Evolutionary conservation across 2,797 vertebrate genomes (phyloP), one percentile per base, ranked within the genome.

Genomic region (Sphenopsis melanotis): DNA sequence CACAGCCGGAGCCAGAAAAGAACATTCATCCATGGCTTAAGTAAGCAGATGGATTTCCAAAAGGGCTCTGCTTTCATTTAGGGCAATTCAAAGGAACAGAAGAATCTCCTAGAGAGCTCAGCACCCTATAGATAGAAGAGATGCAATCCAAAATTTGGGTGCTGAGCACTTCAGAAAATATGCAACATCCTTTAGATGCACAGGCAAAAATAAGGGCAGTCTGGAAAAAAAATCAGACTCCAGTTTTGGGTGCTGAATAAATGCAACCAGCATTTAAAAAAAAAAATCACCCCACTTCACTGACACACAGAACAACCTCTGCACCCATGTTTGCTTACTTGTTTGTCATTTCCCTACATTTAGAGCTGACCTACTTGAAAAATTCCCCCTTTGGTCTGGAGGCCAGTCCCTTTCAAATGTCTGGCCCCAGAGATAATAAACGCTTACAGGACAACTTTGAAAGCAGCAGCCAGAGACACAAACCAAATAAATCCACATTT

Each of bases 401-500:
- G 30, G 47, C 10, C 34, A 32, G 34, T 34, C 22, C 87, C 20
- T 68, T 88, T 75, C 52, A 83, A 78, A 76, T 8, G 42, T 4
- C 53, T 22, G 5, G 39, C 42, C 59, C 49, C 60, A 56, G 77
- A 75, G 44, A 69, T 9, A 76, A 74, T 49, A 76, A 87, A 83
- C 4, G 2, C 13, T 55, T 34, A 77, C 59, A 50, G 50, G 37
- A 80, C 81, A 79, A 83, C 56, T 74, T 83, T 83, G 87, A 90
- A 92, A 81, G 41, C 78, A 94, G 90, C 80, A 82, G 63, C 49
- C 64, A 83, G 68, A 91, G 57, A 96, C 86, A 95, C 47, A 93
- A 96, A 90, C 69, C 85, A 96, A 95, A 92, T 16, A 97, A 96
- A 96, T 37, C 89, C 94, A 97, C 97, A 98, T 93, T 97, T 81